Conservation (phyloP, 2,888 invertebrate genomes). For the Ochropleura plecta region DNA sequence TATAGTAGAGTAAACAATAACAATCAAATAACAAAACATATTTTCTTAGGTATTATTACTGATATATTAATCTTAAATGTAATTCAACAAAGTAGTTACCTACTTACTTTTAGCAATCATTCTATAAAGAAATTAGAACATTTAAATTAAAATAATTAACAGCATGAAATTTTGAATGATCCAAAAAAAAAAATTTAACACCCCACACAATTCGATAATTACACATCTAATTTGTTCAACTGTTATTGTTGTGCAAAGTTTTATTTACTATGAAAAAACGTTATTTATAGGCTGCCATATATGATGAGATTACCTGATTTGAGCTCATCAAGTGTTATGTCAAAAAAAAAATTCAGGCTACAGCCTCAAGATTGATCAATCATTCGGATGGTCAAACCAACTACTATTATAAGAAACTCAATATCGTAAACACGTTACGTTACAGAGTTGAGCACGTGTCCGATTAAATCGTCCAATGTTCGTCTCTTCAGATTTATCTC, state of each 20-base stretch:
- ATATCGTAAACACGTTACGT: not conserved
- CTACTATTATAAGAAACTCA: not conserved
- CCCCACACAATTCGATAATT: slow-evolving; percentile 1
- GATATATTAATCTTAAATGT: slow-evolving; percentile 15
- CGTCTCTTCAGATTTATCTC: not conserved
- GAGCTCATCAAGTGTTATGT: not conserved
- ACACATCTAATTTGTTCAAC: slow-evolving; percentile 48
- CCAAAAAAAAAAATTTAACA: slow-evolving; percentile 14
- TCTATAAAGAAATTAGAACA: not conserved
- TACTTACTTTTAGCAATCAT: not conserved
- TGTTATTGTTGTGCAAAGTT: slow-evolving; percentile 34
- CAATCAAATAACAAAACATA: slow-evolving; percentile 50
- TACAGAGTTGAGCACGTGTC: not conserved
- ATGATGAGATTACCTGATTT: slow-evolving; percentile 5
- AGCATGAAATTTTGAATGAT: slow-evolving; percentile 1
- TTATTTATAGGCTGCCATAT: slow-evolving; percentile 26
- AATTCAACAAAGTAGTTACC: slow-evolving; percentile 30
- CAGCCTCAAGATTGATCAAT: not conserved
- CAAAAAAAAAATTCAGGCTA: too few species aligned
- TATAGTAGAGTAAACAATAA: slow-evolving; percentile 48
- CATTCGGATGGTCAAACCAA: not conserved
- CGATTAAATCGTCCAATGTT: not conserved
- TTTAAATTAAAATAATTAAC: not conserved
- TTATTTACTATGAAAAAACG: slow-evolving; percentile 2
- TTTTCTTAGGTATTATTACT: slow-evolving; percentile 37